Evolutionary conservation across 2,888 invertebrate species (phyloP), one percentile per base, ranked within the genome.

Genomic region (Clitarchus hookeri): DNA sequence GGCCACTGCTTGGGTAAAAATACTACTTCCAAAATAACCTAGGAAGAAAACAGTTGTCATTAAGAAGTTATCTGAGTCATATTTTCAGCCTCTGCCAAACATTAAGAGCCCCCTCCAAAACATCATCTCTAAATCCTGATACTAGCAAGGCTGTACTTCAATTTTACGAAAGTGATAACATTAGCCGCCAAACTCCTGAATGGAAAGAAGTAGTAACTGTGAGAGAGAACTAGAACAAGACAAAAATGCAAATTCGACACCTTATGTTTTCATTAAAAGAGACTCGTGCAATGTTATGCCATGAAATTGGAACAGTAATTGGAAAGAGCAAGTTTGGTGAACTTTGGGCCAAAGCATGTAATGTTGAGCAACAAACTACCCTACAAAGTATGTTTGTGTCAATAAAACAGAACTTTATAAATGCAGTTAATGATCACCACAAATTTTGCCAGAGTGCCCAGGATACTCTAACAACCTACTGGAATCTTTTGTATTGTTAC

Each of bases 241-340:
- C 25, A 83, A 83, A 44, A 83, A 48, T 83, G 27, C 83, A 83
- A 44, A 83, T 83, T 83, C 23, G 23, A 83, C 11, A 83, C 48
- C 48, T 83, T 44, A 83, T 83, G 44, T 83, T 83, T 83, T 27
- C 83, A 44, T 44, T 83, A 23, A 25, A 9, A 44, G 83, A 83
- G 44, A 12, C 83, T 13, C 83, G 44, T 83, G 83, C 44, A 83
- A 44, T 44, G 12, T 83, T 83, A 44, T 83, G 44, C 16, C 12
- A 83, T 44, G 83, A 83, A 44, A 83, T 44, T 83, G 83, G 44
- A 12, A 27, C 83, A 83, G 83, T 83, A 16, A 83, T 44, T 83
- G 83, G 83, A 83, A 83, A 44, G 44, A 83, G 83, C 44, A 83
- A 83, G 23, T 83, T 83, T 83, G 83, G 44, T 19, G 83, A 83